Base-by-base conservation (phyloP, 2,113 vertebrate species). In the Phalacrocorax pelagicus region DNA sequence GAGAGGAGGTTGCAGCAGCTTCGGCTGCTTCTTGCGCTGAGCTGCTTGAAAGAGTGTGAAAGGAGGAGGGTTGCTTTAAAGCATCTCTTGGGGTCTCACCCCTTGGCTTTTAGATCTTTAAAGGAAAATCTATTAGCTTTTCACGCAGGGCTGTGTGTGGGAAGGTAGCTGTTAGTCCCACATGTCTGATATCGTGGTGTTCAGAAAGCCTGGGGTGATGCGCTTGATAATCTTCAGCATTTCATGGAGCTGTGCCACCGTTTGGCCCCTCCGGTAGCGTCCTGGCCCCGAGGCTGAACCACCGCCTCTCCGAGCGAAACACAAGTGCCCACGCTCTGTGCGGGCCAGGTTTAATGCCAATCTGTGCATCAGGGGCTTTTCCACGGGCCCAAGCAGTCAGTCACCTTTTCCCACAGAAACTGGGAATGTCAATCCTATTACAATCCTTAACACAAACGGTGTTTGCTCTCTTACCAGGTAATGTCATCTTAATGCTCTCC, bases 181-280 rank as follows among this genome's bases (percentile, higher is more conserved):
- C 0, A 3, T 0, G 19, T 23, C 23, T 22, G 67, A 63, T 12
- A 46, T 20, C 62, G 24, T 1, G 0, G 34, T 13, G 63, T 9
- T 55, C 62, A 52, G 51, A 8, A 27, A 2, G 15, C 34, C 36
- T 0, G 2, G 77, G 78, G 59, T 12, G 75, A 81, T 20, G 51
- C 2, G 1, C 34, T 32, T 18, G 67, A 21, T 26, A 1, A 42
- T 5, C 23, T 7, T 5, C 90, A n/a, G 57, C 42, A 7, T 44
- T 46, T 55, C 58, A 3, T 0, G 13, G 17, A 24, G 36, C 59
- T 32, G 19, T 44, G 52, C 3, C 82, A 20, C n/a, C 2, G 0
- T 15, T 23, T 16, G 40, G 44, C 20, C 52, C 77, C 82, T 27
- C 7, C 34, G 1, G 2, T 2, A 32, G 36, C 42, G 2, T 5